Conservation (phyloP, 2,797 vertebrate genomes). For the Acanthis flammea region DNA sequence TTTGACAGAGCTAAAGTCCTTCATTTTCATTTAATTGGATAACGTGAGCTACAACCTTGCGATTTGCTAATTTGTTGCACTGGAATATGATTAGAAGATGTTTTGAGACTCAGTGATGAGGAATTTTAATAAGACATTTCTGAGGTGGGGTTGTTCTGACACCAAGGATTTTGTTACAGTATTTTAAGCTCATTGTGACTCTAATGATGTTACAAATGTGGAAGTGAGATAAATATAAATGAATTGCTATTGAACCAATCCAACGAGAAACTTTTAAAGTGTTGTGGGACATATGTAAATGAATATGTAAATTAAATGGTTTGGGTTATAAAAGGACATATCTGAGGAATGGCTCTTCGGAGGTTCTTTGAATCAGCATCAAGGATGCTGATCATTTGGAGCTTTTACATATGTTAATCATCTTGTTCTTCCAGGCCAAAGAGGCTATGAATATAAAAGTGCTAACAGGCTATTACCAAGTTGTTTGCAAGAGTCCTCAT, state of each 20-base stretch:
- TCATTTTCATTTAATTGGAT: constrained; percentile 66
- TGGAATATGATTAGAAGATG: constrained; percentile 66
- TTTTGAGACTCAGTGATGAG: constrained; percentile 57
- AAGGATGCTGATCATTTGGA: constrained; percentile 57
- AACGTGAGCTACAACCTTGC: constrained; percentile 56
- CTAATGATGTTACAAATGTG: constrained; percentile 63
- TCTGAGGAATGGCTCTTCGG: constrained; percentile 54
- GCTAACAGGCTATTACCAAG: constrained; percentile 51
- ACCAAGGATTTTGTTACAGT: constrained; percentile 56
- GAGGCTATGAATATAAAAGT: constrained; percentile 51
- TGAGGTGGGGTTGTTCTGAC: constrained; percentile 44
- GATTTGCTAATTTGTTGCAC: constrained; percentile 57
- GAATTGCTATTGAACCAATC: constrained; percentile 41
- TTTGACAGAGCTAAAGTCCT: constrained; percentile 49
- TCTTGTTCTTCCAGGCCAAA: constrained; percentile 56
- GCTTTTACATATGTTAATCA: constrained; percentile 64
- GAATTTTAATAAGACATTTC: constrained; percentile 63
- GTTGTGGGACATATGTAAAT: constrained; percentile 59
- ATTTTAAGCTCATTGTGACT: constrained; percentile 57
- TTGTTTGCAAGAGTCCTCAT: constrained; percentile 39
- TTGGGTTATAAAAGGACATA: constrained; percentile 54
- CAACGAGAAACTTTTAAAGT: constrained; percentile 37
- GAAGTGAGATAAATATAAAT: constrained; percentile 61
- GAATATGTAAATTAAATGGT: constrained; percentile 52
- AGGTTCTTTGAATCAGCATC: constrained; percentile 60